Conservation (phyloP, 2,797 vertebrate species). For the Craterocephalus amniculus region DNA sequence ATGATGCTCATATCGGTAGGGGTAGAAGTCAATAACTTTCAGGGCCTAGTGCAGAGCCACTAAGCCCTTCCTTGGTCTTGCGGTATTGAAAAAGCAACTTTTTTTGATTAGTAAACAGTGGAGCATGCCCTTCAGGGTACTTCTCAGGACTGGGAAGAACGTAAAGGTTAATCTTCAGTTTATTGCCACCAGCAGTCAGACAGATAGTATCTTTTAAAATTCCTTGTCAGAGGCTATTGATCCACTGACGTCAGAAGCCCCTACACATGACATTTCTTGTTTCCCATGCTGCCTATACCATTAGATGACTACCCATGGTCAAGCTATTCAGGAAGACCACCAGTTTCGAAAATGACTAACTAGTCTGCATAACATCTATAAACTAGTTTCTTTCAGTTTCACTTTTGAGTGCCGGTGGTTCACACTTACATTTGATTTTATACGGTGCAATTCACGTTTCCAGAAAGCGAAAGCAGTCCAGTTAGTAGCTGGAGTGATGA, state of each 20-base stretch:
- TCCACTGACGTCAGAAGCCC: slow-evolving; percentile 74
- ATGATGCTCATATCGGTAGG: slow-evolving; percentile 76
- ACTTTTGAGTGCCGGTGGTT: slow-evolving; percentile 25
- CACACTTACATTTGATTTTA: slow-evolving; percentile 46
- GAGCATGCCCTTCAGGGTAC: slow-evolving; percentile 82
- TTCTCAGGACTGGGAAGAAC: slow-evolving; percentile 72
- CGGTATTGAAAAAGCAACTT: slow-evolving; percentile 79
- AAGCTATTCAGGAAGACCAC: slow-evolving; percentile 34
- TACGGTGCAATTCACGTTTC: slow-evolving; percentile 39
- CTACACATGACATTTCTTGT: slow-evolving; percentile 80
- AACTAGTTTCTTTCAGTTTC: slow-evolving; percentile 29
- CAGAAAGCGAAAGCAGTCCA: slow-evolving; percentile 60
- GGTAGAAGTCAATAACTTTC: slow-evolving; percentile 80
- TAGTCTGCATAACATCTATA: slow-evolving; percentile 32
- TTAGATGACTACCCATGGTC: slow-evolving; percentile 70
- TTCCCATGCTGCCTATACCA: slow-evolving; percentile 63
- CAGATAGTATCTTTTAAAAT: slow-evolving; percentile 83
- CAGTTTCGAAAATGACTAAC: slow-evolving; percentile 44
- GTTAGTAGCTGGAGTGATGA: slow-evolving; percentile 61
- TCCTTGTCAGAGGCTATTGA: slow-evolving; percentile 80
- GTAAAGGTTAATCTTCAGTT: slow-evolving; percentile 85
- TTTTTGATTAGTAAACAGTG: slow-evolving; percentile 83
- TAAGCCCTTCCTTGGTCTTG: slow-evolving; percentile 66
- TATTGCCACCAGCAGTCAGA: slow-evolving; percentile 83
- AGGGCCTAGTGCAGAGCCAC: slow-evolving; percentile 68